Evolutionary conservation across 2,797 vertebrate genomes (phyloP).

Genomic region (Morelia viridis): DNA sequence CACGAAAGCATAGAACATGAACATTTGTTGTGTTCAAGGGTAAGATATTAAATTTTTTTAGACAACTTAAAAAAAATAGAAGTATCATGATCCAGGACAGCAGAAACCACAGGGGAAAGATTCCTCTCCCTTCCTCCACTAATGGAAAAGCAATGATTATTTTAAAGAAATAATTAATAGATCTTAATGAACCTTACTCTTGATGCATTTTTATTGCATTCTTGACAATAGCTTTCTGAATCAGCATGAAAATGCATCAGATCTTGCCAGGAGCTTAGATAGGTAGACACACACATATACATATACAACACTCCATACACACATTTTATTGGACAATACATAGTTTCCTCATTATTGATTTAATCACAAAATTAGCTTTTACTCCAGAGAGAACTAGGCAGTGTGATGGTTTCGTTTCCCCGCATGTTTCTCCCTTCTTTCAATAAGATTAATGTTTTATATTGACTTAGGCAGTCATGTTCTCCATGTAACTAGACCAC

Average conservation of each 20-base stretch:
- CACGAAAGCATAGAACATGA: conserved; percentile 49
- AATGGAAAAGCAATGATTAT: conserved; percentile 69
- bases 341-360: conserved; percentile 69
- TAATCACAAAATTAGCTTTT: conserved; percentile 68
- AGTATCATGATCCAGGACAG: conserved; percentile 50
- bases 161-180: conserved; percentile 69
- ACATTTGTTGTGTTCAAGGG: conserved; percentile 53
- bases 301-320: not conserved
- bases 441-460: conserved; percentile 58
- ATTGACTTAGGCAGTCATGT: conserved; percentile 56
- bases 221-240: conserved; percentile 61
- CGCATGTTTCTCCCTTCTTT: conserved; percentile 43
- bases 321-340: conserved; percentile 63
- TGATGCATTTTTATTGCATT: conserved; percentile 63
- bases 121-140: conserved; percentile 47
- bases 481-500: conserved; percentile 35
- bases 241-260: conserved; percentile 61
- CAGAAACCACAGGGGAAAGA: conserved; percentile 59
- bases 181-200: conserved; percentile 66
- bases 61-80: conserved; percentile 8
- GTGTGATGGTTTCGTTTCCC: conserved; percentile 68
- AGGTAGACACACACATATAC: conserved; percentile 19
- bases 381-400: conserved; percentile 63
- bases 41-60: conserved; percentile 51
- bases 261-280: conserved; percentile 67